Base-by-base conservation (phyloP, 23 tunicate species). In the Styela clava region DNA sequence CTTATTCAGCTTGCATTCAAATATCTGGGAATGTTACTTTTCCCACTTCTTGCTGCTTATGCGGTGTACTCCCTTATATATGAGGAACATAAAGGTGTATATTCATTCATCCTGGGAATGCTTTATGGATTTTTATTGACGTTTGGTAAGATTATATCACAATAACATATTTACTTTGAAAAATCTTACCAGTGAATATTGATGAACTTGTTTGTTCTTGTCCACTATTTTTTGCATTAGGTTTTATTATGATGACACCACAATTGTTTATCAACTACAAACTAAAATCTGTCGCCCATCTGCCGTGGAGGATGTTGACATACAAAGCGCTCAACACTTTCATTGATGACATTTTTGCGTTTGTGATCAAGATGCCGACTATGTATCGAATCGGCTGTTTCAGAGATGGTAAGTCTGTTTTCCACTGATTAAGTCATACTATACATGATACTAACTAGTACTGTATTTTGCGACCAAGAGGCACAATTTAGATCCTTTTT, bases 211-310 rank as follows among this genome's bases (percentile, higher is more conserved):
- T n/a, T n/a, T n/a, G n/a, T n/a, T n/a, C n/a, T n/a, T n/a, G n/a
- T n/a, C n/a, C 56, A 44, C 7, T 44, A 5, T 26, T 25, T 7
- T 65, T 65, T 26, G 9, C 34, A 22, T 20, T 52, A 76, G 81
- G 99, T 20, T 95, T 95, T 74, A 95, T 95, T 34, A 90, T 90
- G 95, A 95, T 95, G 99, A 95, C 99, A 5, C 99, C 99, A 27
- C 99, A 95, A 69, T 79, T 95, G 12, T 95, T 90, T 63, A 95
- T 95, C 61, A 95, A 95, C 76, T 95, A 95, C 92, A 95, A 95
- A 79, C 71, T 95, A 61, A 90, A 95, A 76, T 95, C 99, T 23
- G 95, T 90, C 18, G 99, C 99, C 3, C 99, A 95, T 79, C 84
- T 95, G 61, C 99, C 99, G 20, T 95, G 99, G 99, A 79, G 99